Percentiles rank a stretch among this genome's conserved stretches.
Evolutionary conservation across 2,797 vertebrate species (phyloP).

Genomic region (Channallabes apus): DNA sequence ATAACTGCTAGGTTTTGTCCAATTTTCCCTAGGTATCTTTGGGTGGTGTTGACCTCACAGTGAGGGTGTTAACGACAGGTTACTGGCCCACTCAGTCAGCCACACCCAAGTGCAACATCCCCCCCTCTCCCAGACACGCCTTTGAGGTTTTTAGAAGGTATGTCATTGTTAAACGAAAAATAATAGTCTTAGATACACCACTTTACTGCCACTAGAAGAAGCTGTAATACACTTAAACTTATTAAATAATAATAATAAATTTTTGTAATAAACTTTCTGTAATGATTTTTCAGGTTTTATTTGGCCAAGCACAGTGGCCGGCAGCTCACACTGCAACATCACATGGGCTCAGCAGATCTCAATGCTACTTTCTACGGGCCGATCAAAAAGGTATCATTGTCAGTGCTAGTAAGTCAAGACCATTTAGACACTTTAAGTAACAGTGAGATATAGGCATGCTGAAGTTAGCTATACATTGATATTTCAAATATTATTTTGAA

Average conservation of each 20-base stretch:
- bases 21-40: slow-evolving; percentile 81
- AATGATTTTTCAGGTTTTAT: slow-evolving; percentile 85
- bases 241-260: neutral
- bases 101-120: slow-evolving; percentile 99
- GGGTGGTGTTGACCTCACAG: slow-evolving; percentile 96
- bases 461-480: neutral
- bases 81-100: slow-evolving; percentile 99
- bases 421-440: slow-evolving; percentile 1
- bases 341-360: slow-evolving; percentile 98
- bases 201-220: neutral
- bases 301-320: slow-evolving; percentile 98
- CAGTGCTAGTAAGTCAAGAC: slow-evolving; percentile 19
- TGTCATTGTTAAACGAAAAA: neutral
- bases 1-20: neutral
- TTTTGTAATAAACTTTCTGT: neutral
- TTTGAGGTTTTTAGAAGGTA: slow-evolving; percentile 99
- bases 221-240: neutral
- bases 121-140: slow-evolving; percentile 93
- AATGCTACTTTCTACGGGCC: slow-evolving; percentile 98
- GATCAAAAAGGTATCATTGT: slow-evolving; percentile 90
- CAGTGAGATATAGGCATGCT: neutral
- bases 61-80: slow-evolving; percentile 95
- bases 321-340: slow-evolving; percentile 97
- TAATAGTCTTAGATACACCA: neutral
- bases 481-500: neutral